Conservation (phyloP, 2,888 invertebrate genomes). For the Lasius fuliginosus region DNA sequence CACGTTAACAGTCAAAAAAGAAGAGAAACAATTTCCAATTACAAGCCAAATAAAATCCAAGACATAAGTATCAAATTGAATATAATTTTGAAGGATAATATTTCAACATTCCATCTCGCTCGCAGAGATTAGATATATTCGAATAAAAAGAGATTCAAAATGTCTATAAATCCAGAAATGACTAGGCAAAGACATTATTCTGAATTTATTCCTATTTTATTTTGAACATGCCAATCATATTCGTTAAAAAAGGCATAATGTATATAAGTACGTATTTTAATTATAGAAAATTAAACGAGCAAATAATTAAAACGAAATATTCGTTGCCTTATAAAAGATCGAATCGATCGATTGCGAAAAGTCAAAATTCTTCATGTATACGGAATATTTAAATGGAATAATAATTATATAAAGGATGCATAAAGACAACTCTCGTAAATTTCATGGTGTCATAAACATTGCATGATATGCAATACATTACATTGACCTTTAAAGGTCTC, state of each 20-base stretch:
- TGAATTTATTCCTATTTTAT: neutral
- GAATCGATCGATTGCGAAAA: neutral
- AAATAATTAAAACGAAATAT: neutral
- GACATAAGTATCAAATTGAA: neutral
- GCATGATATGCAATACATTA: neutral
- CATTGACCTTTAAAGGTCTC: conserved; percentile 39
- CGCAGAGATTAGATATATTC: neutral
- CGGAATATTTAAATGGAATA: conserved; percentile 9
- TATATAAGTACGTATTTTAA: neutral
- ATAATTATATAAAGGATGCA: conserved; percentile 23
- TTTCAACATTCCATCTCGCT: neutral
- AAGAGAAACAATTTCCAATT: neutral
- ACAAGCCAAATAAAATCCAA: neutral
- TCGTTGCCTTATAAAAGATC: neutral
- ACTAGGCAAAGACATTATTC: neutral
- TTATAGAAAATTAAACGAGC: neutral
- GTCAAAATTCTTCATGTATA: neutral
- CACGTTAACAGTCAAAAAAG: neutral
- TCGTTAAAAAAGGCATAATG: neutral
- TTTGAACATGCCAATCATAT: neutral
- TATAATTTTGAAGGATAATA: neutral
- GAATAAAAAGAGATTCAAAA: neutral
- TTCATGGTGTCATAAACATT: neutral
- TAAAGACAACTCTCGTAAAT: neutral
- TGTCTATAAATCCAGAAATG: neutral